A percentile compares a stretch with the other conserved stretches of the same genome.
These are phyloP conservation scores for Gerris lacustris DNA, from an alignment of 2,888 invertebrate species.

Conservation along the genomic window DNA sequence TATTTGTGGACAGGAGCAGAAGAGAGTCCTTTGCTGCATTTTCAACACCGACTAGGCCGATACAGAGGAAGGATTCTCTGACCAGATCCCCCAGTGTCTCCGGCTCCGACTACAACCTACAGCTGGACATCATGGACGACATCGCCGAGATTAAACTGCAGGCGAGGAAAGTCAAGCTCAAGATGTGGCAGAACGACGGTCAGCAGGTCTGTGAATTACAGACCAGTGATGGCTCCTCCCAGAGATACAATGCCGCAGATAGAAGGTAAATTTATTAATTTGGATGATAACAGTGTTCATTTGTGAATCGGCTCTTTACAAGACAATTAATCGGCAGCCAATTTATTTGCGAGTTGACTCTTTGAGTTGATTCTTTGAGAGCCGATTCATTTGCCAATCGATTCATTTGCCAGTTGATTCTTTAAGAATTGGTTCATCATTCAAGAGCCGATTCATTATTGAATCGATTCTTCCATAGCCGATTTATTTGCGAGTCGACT, in stretches of 20 bases:
- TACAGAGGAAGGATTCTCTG: slow-evolving; percentile 36
- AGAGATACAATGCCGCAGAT: slow-evolving; percentile 27
- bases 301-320: too few species aligned
- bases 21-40: slow-evolving; percentile 72
- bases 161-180: slow-evolving; percentile 58
- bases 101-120: slow-evolving; percentile 70
- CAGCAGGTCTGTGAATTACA: slow-evolving; percentile 70
- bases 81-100: slow-evolving; percentile 45
- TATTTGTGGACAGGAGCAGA: slow-evolving; percentile 43
- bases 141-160: slow-evolving; percentile 56
- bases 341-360: too few species aligned
- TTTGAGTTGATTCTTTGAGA: too few species aligned
- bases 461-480: too few species aligned
- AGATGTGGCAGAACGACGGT: slow-evolving; percentile 70
- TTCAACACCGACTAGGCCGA: slow-evolving; percentile 39
- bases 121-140: slow-evolving; percentile 79
- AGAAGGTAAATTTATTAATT: slow-evolving; percentile 13
- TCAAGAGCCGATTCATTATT: too few species aligned
- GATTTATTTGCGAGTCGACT: too few species aligned
- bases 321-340: too few species aligned
- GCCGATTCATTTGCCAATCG: too few species aligned
- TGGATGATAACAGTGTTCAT: neutral
- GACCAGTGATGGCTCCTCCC: slow-evolving; percentile 50
- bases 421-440: too few species aligned
- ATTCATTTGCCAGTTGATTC: too few species aligned